Evolutionary conservation across 2,113 vertebrate species (phyloP), one percentile per base, ranked within the genome.

Genomic region (Peucedramus taeniatus): DNA sequence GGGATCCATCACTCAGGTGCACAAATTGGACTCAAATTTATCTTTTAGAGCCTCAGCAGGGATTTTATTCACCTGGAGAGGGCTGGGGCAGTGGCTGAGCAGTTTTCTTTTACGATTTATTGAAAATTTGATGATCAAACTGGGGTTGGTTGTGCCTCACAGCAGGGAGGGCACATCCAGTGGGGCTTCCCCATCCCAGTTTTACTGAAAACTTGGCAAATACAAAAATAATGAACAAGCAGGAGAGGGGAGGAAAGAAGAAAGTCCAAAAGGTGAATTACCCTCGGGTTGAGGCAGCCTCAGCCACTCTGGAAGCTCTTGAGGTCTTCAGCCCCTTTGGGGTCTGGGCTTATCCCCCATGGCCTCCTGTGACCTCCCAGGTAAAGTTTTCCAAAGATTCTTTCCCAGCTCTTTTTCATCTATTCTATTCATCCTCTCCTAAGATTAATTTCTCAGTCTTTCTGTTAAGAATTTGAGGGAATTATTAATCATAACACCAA

Each of bases 1-100:
- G 53, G 49, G 53, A 33, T 69, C 11, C 37, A 0, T 16, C 14
- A 21, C 3, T 8, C 49, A 49, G 66, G 42, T 37, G 65, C 10
- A 8, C 8, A 35, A 91, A 54, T 10, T 0, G 0, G 28, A 20
- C 42, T 11, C 30, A 51, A 66, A 94, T 61, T 37, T 33, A 5
- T 51, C 37, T 35, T 26, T 24, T 8, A 47, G 47, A 9, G 3
- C 40, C 49, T 71, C 4, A 2, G 15, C 9, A 3, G 71, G 53
- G 28, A 6, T 50, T 35, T 61, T 24, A 4, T 9, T 6, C 0
- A 7, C 9, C 50, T 2, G 0, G 45, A 37, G 13, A 45, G 26
- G 39, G 22, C 6, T 54, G 31, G 44, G 28, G 13, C 4, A 1
- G 39, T 35, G 66, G 7, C 47, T 76, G 51, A 87, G 56, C 28